Evolutionary conservation across 2,797 vertebrate species (phyloP).

Genomic region (Lophius americanus): DNA sequence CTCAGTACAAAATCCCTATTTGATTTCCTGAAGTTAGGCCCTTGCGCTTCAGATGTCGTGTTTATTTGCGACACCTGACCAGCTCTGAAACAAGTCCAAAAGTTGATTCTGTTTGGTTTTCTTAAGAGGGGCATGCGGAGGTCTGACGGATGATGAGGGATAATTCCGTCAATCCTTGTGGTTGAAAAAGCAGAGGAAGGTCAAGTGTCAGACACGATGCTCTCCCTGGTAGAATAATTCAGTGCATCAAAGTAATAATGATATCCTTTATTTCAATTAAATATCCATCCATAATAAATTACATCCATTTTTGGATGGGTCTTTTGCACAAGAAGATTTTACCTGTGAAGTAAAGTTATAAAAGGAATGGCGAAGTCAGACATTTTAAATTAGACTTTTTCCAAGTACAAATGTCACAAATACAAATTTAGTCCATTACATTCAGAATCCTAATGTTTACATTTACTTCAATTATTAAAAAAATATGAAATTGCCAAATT

Average conservation of each 20-base stretch:
- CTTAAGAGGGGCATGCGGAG: slow-evolving; percentile 62
- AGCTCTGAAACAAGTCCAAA: slow-evolving; percentile 22
- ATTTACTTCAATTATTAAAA: background rate
- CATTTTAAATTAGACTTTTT: no score
- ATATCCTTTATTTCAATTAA: slow-evolving; percentile 44
- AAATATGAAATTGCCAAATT: background rate
- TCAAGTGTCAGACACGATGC: background rate
- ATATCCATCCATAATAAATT: slow-evolving; percentile 46
- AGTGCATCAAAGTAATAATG: slow-evolving; percentile 25
- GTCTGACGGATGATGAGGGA: slow-evolving; percentile 28
- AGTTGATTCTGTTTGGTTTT: slow-evolving; percentile 32
- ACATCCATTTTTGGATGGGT: slow-evolving; percentile 35
- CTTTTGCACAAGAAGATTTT: slow-evolving; percentile 24
- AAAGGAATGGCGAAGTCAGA: background rate
- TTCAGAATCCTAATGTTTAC: background rate
- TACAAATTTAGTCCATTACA: background rate
- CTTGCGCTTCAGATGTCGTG: slow-evolving; percentile 2
- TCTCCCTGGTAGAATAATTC: slow-evolving; percentile 30
- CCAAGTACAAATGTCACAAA: no score
- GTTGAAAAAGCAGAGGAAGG: slow-evolving; percentile 29
- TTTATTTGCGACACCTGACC: slow-evolving; percentile 20
- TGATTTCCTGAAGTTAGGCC: slow-evolving; percentile 28
- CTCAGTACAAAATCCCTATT: slow-evolving; percentile 16
- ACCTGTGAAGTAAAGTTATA: slow-evolving; percentile 32
- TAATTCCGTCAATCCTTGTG: slow-evolving; percentile 37